Conservation (phyloP, 2,113 vertebrate species). For the Tympanuchus pallidicinctus region DNA sequence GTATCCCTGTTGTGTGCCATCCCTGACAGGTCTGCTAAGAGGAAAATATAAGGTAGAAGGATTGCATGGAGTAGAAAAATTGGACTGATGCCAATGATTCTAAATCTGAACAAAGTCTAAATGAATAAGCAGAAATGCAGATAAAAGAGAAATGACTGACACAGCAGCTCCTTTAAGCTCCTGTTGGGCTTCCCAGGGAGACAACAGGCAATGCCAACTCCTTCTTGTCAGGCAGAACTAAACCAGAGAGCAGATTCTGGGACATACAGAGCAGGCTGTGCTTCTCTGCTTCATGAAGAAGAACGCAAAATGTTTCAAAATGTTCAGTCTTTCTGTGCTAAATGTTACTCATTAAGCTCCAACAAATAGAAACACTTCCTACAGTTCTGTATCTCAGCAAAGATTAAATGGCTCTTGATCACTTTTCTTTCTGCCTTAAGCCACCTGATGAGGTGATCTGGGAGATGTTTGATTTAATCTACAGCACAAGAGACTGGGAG, state of each 20-base stretch:
- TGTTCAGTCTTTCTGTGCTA: neutral
- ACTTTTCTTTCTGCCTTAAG: neutral
- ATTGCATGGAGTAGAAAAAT: neutral
- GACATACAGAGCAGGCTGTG: neutral
- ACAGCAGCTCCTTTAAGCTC: neutral
- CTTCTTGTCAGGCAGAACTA: neutral
- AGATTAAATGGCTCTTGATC: neutral
- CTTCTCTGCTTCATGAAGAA: neutral
- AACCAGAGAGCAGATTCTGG: neutral
- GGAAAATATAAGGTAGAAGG: neutral
- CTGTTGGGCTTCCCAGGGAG: neutral
- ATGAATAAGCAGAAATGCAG: neutral
- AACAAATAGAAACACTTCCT: neutral
- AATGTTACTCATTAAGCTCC: rapidly evolving
- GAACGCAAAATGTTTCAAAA: neutral
- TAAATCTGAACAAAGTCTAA: neutral
- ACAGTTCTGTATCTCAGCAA: neutral
- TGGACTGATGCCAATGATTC: neutral
- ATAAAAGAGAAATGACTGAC: neutral
- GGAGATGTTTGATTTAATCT: neutral
- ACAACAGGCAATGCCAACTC: neutral
- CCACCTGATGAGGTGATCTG: neutral
- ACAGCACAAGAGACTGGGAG: neutral
- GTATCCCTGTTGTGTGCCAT: no score
- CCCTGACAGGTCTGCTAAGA: neutral